Conservation (phyloP, 2,888 invertebrate species). For the Keiferia lycopersicella region DNA sequence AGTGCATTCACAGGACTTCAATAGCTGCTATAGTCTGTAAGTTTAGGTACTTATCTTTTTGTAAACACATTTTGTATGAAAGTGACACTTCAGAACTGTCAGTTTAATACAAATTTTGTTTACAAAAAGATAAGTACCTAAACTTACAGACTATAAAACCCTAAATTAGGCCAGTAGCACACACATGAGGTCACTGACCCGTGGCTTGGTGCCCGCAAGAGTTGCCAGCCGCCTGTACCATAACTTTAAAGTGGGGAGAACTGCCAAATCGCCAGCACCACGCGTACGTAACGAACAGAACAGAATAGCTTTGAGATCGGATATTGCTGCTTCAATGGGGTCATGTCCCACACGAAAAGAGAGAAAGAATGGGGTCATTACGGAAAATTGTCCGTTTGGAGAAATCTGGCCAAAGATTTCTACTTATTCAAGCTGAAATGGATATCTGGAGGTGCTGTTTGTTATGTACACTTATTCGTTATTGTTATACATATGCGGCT, state of each 20-base stretch:
- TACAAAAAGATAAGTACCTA: too few relatives aligned
- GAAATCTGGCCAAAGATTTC: not conserved
- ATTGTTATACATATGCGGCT: too few relatives aligned
- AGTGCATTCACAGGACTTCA: too few relatives aligned
- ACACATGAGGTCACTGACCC: slow-evolving; percentile 47
- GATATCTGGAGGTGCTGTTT: too few relatives aligned
- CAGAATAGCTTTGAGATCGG: not conserved
- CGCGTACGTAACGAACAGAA: not conserved
- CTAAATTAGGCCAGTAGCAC: not conserved
- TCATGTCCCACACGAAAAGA: too few relatives aligned
- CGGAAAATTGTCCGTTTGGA: not conserved
- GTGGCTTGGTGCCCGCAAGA: slow-evolving; percentile 55
- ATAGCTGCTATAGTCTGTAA: too few relatives aligned
- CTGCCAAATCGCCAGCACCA: not conserved
- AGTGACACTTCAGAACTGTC: too few relatives aligned
- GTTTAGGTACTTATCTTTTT: too few relatives aligned
- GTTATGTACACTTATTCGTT: too few relatives aligned
- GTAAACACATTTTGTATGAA: too few relatives aligned
- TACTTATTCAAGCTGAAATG: too few relatives aligned
- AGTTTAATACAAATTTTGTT: too few relatives aligned
- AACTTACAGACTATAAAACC: not conserved
- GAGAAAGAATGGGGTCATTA: not conserved
- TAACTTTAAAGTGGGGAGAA: slow-evolving; percentile 11
- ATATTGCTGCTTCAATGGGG: not conserved
- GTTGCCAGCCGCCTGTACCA: slow-evolving; percentile 9